These are phyloP conservation scores for Amblyopsis rosae DNA, from an alignment of 2,113 vertebrate genomes.

Conservation along the genomic window DNA sequence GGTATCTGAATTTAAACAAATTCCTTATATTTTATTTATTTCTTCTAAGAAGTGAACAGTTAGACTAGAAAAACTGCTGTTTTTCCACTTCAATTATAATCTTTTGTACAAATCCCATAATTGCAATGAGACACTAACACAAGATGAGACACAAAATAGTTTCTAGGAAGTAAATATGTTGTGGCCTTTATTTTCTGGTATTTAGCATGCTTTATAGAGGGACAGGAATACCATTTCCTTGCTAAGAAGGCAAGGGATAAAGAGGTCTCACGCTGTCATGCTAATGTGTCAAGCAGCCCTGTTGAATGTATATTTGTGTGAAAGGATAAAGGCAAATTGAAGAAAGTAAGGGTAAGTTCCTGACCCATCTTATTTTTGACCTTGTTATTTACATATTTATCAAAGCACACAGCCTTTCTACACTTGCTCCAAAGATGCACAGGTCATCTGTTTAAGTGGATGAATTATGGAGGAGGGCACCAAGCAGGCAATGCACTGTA, in stretches of 20 bases:
- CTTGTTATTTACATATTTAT: slow-evolving; percentile 69
- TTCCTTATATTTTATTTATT: no score
- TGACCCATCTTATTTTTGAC: slow-evolving; percentile 50
- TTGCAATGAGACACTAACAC: slow-evolving; percentile 4
- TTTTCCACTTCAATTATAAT: not conserved
- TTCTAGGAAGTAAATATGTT: not conserved
- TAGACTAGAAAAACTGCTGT: not conserved
- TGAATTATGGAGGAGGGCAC: slow-evolving; percentile 66
- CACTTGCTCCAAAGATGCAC: slow-evolving; percentile 36
- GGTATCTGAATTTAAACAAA: no score
- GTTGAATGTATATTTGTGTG: slow-evolving; percentile 15
- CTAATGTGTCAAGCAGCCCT: slow-evolving; percentile 1
- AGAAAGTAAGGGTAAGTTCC: slow-evolving; percentile 42
- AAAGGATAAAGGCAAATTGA: slow-evolving; percentile 15
- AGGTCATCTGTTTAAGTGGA: slow-evolving; percentile 61
- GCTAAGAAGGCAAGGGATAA: slow-evolving; percentile 6
- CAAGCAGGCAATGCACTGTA: slow-evolving; percentile 41
- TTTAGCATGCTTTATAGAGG: not conserved
- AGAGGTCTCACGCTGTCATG: slow-evolving; percentile 8
- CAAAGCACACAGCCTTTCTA: slow-evolving; percentile 36
- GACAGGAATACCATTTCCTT: not conserved
- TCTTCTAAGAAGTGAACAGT: no score
- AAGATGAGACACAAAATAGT: not conserved
- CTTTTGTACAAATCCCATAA: not conserved
- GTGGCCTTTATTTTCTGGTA: not conserved